Conservation (phyloP, 2,797 vertebrate genomes). For the Trachops cirrhosus region DNA sequence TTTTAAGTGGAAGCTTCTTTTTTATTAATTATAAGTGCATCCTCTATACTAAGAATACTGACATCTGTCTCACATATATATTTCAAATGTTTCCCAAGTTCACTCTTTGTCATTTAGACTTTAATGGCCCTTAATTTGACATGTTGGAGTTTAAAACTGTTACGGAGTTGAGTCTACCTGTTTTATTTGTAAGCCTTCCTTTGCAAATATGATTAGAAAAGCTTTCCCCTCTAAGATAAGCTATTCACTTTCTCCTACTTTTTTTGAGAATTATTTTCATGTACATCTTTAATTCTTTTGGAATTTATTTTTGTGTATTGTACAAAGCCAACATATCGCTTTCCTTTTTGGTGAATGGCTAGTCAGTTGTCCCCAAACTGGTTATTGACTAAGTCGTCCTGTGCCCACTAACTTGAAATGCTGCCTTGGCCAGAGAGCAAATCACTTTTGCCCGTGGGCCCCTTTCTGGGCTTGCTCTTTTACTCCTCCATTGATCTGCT, state of each 20-base stretch:
- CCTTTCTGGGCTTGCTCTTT: not conserved
- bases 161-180: not conserved
- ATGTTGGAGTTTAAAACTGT: not conserved
- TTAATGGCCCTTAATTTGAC: slow-evolving; percentile 34
- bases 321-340: not conserved
- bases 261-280: not conserved
- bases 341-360: not conserved
- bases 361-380: not conserved
- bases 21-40: not conserved
- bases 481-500: not conserved
- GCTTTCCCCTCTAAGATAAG: not conserved
- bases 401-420: not conserved
- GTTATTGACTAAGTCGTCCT: not conserved
- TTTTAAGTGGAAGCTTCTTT: not conserved
- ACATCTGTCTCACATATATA: not conserved
- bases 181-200: slow-evolving; percentile 8
- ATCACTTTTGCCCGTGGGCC: not conserved
- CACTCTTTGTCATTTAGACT: not conserved
- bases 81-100: not conserved
- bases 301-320: not conserved
- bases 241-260: not conserved
- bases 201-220: slow-evolving; percentile 11
- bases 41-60: not conserved
- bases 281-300: not conserved
- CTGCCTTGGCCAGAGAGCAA: not conserved